Conservation (phyloP, 2,888 invertebrate genomes). For the Apamea monoglypha region DNA sequence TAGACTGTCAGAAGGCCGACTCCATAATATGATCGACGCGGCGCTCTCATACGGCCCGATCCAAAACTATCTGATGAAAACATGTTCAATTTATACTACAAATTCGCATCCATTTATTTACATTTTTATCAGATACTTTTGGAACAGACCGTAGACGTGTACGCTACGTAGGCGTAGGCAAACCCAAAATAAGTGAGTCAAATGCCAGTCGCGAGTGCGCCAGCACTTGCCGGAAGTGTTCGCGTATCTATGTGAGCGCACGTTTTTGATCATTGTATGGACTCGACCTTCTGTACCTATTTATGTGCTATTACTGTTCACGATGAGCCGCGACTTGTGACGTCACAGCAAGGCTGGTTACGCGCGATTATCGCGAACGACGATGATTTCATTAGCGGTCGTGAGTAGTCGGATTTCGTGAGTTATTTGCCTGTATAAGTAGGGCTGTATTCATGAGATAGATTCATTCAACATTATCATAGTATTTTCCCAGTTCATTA, state of each 20-base stretch:
- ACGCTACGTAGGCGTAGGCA: no score
- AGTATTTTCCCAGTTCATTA: not conserved
- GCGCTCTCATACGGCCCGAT: no score
- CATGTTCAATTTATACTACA: not conserved
- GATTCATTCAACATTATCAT: not conserved
- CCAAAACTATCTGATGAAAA: not conserved
- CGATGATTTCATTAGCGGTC: constrained; percentile 41
- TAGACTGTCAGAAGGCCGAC: not conserved
- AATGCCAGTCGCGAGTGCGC: not conserved
- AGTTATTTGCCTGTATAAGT: constrained; percentile 4
- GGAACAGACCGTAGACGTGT: not conserved
- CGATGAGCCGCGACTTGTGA: constrained; percentile 12
- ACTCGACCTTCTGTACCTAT: not conserved
- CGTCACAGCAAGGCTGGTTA: constrained; percentile 29
- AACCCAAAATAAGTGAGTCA: not conserved
- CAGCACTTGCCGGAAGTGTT: not conserved
- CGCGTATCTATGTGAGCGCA: not conserved
- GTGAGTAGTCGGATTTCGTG: not conserved
- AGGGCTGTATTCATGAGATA: not conserved
- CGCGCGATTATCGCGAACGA: constrained; percentile 13
- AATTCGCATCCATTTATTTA: not conserved
- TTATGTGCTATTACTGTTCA: not conserved
- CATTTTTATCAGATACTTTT: not conserved
- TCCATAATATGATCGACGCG: not conserved
- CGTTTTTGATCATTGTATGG: no score